Evolutionary conservation across 2,888 invertebrate genomes (phyloP).

Genomic region (Plutella xylostella): DNA sequence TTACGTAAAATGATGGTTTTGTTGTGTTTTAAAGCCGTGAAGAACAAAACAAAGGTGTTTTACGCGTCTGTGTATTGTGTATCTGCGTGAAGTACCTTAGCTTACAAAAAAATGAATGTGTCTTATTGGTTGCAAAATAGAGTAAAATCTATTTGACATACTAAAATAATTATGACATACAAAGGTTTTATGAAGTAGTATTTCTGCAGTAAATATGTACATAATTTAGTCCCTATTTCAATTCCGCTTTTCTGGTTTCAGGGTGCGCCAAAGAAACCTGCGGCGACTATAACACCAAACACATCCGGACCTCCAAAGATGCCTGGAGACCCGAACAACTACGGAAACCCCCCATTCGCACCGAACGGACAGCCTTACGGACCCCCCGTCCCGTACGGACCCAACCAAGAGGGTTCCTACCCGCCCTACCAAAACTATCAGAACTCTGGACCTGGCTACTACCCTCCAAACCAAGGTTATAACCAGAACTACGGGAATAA

Average conservation of each 20-base stretch:
- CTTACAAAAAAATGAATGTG: no score
- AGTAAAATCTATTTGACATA: no score
- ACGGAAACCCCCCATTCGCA: slow-evolving; percentile 36
- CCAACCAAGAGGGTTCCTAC: slow-evolving; percentile 46
- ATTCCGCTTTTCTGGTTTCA: slow-evolving; percentile 19
- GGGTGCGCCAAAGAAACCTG: slow-evolving; percentile 60
- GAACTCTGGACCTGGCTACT: slow-evolving; percentile 42
- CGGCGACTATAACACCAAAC: slow-evolving; percentile 62
- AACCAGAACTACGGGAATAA: slow-evolving; percentile 43
- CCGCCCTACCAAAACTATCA: slow-evolving; percentile 53
- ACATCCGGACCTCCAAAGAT: slow-evolving; percentile 30
- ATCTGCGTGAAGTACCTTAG: no score
- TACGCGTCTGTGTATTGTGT: no score
- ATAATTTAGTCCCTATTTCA: no score
- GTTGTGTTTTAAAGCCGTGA: no score
- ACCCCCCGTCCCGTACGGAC: slow-evolving; percentile 33
- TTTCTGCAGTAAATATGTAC: no score
- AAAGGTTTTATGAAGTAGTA: no score
- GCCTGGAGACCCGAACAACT: slow-evolving; percentile 31
- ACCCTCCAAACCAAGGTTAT: slow-evolving; percentile 52
- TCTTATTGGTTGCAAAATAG: no score
- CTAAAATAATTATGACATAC: no score
- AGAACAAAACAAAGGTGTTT: no score
- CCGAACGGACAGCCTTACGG: slow-evolving; percentile 48
- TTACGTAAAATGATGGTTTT: no score